Conservation (phyloP, 2,888 invertebrate species). For the Cheilosia grossa region DNA sequence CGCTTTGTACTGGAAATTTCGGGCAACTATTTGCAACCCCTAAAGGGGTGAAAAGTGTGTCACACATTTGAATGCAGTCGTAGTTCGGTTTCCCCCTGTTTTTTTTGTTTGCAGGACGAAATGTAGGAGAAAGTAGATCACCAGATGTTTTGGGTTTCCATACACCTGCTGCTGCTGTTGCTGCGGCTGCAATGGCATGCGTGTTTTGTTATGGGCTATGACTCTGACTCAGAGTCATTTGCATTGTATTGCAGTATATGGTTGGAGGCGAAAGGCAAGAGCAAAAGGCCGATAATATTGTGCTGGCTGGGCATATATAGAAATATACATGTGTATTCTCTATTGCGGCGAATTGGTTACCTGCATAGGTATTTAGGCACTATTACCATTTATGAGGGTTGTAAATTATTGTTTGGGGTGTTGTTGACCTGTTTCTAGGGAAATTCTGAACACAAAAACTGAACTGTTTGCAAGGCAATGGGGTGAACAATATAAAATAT, state of each 20-base stretch:
- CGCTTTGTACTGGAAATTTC: not conserved
- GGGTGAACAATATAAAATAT: too few species aligned
- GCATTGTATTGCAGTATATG: constrained; percentile 29
- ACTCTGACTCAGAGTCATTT: constrained; percentile 21
- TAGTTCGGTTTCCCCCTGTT: not conserved
- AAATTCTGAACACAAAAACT: not conserved
- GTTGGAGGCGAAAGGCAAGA: constrained; percentile 19
- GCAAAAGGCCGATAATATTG: constrained; percentile 53
- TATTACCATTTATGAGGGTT: constrained; percentile 12
- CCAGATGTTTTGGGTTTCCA: constrained; percentile 55
- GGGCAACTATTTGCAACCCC: not conserved
- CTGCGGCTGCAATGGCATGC: constrained; percentile 1
- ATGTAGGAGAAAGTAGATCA: constrained; percentile 61
- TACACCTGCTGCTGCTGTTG: constrained; percentile 24
- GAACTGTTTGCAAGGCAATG: too few species aligned
- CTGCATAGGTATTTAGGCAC: constrained; percentile 41
- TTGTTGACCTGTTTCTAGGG: not conserved
- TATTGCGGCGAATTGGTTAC: constrained; percentile 44
- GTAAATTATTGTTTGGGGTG: constrained; percentile 8
- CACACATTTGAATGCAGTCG: constrained; percentile 30
- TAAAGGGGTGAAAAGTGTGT: constrained; percentile 16
- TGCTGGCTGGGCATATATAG: not conserved
- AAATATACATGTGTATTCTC: constrained; percentile 3
- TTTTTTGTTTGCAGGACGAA: not conserved
- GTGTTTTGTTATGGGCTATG: constrained; percentile 14